Evolutionary conservation across 2,797 vertebrate genomes (phyloP), one percentile per base, ranked within the genome.

Genomic region (Alosa sapidissima): DNA sequence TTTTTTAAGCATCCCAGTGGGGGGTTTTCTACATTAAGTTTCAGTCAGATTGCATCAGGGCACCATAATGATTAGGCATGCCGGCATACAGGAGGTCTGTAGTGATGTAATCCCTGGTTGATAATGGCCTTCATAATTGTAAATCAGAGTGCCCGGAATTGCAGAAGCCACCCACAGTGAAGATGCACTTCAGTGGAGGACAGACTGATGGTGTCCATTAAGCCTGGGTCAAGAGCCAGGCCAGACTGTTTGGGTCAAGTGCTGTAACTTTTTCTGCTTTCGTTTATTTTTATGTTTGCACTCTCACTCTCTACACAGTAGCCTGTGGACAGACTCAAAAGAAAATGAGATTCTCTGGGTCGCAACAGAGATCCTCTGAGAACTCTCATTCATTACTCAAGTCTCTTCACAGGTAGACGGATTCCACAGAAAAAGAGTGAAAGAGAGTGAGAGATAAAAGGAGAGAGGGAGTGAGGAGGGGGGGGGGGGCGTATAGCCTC

Each of bases 21-120:
- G 36, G 28, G 14, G 4, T 5, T 13, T 75, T 19, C 36, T 6
- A 14, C 16, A 41, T 75, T 5, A 75, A 28, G 41, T 75, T 75
- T 36, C 68, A 75, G 68, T 7, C 14, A 75, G 68, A 75, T 75
- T 75, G 68, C 68, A 75, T 75, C 68, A 75, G 68, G 68, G 14
- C 5, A 41, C 14, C 5, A 45, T 75, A 75, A 45, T 28, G n/a
- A 75, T 5, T 4, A 5, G 6, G 13, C 68, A 16, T 13, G 16
- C 11, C 16, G 68, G 68, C 16, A 75, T 5, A 19, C 36, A 75
- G 68, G 33, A 7, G 68, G 13, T 75, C 14, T 16, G 33, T 16
- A 41, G 13, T 41, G 68, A 75, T 75, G 68, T 75, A 75, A 72
- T 13, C 24, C 33, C 8, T 16, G 33, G 28, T 5, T 36, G 28